These are phyloP conservation scores for Conus ventricosus DNA, from an alignment of 1,140 invertebrate genomes.

Conservation along the genomic window DNA sequence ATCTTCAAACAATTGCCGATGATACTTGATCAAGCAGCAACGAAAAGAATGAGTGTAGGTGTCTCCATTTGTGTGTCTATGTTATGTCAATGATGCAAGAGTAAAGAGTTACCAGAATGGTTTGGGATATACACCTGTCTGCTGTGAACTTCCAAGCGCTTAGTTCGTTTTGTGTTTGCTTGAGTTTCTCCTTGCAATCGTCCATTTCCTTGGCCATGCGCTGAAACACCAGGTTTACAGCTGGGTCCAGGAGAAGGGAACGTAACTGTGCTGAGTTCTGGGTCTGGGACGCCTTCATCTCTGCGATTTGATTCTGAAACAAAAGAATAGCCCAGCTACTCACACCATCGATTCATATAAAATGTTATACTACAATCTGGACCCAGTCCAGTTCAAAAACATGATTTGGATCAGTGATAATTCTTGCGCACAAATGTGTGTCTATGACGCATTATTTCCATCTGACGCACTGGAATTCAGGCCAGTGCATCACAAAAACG, in stretches of 20 bases:
- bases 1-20: slow-evolving; percentile 21
- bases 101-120: slow-evolving; percentile 39
- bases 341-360: no score
- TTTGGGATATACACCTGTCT: slow-evolving; percentile 83
- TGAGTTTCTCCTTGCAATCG: slow-evolving; percentile 90
- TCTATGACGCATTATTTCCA: no score
- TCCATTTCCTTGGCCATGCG: slow-evolving; percentile 93
- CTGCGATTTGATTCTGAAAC: slow-evolving; percentile 91
- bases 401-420: no score
- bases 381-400: no score
- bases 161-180: slow-evolving; percentile 98
- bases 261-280: slow-evolving; percentile 86
- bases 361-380: no score
- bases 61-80: slow-evolving; percentile 16
- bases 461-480: no score
- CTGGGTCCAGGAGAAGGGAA: slow-evolving; percentile 92
- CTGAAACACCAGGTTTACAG: slow-evolving; percentile 95
- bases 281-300: slow-evolving; percentile 82
- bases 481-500: no score
- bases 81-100: slow-evolving; percentile 39
- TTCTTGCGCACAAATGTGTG: no score
- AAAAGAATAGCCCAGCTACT: background rate
- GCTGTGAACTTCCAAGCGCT: slow-evolving; percentile 99
- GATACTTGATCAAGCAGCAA: slow-evolving; percentile 26
- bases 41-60: slow-evolving; percentile 7